phyloP scores from a whole-genome alignment of 1,140 invertebrate genomes.

The Artemia franciscana region DNA sequence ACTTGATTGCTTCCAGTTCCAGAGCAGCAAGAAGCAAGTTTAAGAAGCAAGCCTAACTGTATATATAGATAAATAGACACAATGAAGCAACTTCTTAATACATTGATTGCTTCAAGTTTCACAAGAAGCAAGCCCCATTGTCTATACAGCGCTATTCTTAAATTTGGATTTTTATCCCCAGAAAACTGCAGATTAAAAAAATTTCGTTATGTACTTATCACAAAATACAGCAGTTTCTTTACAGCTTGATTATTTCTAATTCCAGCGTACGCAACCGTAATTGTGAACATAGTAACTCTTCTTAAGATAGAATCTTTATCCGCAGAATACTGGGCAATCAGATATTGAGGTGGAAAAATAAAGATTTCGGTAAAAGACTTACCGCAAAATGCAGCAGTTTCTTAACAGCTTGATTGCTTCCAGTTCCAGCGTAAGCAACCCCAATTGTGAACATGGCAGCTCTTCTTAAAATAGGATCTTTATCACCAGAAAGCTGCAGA shows the following conservation, averaged over 20 bases:
- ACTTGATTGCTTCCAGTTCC: slow-evolving; percentile 93
- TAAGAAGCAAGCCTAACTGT: no score
- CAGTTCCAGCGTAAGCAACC: slow-evolving; percentile 95
- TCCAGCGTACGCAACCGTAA: no score
- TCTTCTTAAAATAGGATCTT: slow-evolving; percentile 62
- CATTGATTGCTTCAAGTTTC: no score
- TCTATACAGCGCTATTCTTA: not conserved
- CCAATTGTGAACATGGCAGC: slow-evolving; percentile 94
- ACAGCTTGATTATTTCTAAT: no score
- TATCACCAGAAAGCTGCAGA: slow-evolving; percentile 54
- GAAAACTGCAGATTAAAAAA: not conserved
- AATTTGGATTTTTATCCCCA: not conserved
- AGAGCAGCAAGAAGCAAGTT: no score
- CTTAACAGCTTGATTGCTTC: slow-evolving; percentile 85
- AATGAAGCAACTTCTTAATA: no score
- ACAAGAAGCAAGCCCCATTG: not conserved
- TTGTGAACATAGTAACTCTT: not conserved
- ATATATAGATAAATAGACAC: no score
- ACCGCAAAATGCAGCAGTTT: slow-evolving; percentile 87
- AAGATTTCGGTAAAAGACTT: slow-evolving; percentile 17
- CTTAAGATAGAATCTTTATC: not conserved
- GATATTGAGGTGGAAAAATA: not conserved
- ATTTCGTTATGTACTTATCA: slow-evolving; percentile 32
- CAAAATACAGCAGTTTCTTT: slow-evolving; percentile 85
- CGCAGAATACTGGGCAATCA: not conserved